A percentile compares a stretch with the other conserved stretches of the same genome.
Evolutionary conservation across 1,140 invertebrate species (phyloP).

Genomic region (Sinonovacula constricta): DNA sequence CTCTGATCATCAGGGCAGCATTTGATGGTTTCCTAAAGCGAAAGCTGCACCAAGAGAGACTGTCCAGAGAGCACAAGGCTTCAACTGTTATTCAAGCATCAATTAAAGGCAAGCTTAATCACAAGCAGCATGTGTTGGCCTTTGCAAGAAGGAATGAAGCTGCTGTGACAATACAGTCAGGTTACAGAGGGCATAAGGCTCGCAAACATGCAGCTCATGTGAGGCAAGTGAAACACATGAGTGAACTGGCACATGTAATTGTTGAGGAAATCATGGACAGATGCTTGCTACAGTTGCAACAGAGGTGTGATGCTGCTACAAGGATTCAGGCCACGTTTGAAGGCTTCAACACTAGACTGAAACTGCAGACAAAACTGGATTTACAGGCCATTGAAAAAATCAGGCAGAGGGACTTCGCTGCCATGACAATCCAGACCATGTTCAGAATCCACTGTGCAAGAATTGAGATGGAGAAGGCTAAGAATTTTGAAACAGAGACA

Average conservation of each 20-base stretch:
- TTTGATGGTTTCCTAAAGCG: background rate
- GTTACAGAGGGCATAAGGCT: constrained; percentile 29
- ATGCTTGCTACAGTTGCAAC: background rate
- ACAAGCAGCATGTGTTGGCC: background rate
- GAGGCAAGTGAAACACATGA: background rate
- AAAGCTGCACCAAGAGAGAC: background rate
- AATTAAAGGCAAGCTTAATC: background rate
- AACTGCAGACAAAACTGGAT: background rate
- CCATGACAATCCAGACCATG: background rate
- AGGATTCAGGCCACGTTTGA: background rate
- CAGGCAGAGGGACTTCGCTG: background rate
- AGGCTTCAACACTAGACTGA: background rate
- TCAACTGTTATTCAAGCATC: constrained; percentile 3
- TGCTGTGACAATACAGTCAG: constrained; percentile 35
- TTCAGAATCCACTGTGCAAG: background rate
- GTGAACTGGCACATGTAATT: background rate
- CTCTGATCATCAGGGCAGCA: constrained; percentile 7
- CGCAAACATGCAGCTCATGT: background rate
- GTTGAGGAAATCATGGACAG: background rate
- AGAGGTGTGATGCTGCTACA: background rate
- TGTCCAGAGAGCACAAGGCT: constrained; percentile 7
- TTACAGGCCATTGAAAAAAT: background rate
- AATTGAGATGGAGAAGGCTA: background rate
- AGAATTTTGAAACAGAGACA: too few relatives aligned
- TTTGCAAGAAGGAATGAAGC: constrained; percentile 6